Evolutionary conservation across 1,140 invertebrate species (phyloP), one percentile per base, ranked within the genome.

Genomic region (Brachionus plicatilis): DNA sequence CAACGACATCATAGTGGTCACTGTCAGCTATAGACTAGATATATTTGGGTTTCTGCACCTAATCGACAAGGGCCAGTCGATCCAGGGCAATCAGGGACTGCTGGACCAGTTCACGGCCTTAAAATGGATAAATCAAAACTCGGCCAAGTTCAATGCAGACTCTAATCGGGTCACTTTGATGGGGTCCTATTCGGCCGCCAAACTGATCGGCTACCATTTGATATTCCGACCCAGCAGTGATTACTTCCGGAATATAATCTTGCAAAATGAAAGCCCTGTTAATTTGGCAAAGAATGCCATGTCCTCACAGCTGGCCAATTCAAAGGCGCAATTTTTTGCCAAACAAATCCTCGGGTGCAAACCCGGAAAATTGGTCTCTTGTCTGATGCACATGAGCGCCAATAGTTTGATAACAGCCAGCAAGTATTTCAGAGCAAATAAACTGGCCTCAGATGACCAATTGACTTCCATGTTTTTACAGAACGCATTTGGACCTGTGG

Each of bases 21-120:
- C 96, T 85, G 93, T 99, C 88, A 99, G 99, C 92, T 99, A 97
- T 91, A 92, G 97, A 86, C 93, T 99, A 50, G 97, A 96, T 85
- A 93, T 97, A 87, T 90, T 98, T 86, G 96, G 96, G 0, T 82
- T 82, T 75, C 56, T 72, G 53, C 37, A 60, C 79, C 37, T 76
- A 37, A 72, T 56, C 27, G 33, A 70, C 24, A 93, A 94, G 9
- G 94, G 96, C 89, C 92, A 93, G 45, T 83, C 92, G 92, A 85
- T 94, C 92, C 56, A 94, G 94, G 85, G 94, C 17, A 98, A 98
- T 91, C 96, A 96, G 88, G 96, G 95, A 0, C 91, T 97, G 17
- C 94, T 97, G 93, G 96, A 98, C 89, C 95, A 96, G 89, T 95
- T 96, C 86, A 95, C 95, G 0, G 89, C 88, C 1, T 45, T 89